phyloP scores from a whole-genome alignment of 2,113 vertebrate species.

The Meleagris gallopavo region DNA sequence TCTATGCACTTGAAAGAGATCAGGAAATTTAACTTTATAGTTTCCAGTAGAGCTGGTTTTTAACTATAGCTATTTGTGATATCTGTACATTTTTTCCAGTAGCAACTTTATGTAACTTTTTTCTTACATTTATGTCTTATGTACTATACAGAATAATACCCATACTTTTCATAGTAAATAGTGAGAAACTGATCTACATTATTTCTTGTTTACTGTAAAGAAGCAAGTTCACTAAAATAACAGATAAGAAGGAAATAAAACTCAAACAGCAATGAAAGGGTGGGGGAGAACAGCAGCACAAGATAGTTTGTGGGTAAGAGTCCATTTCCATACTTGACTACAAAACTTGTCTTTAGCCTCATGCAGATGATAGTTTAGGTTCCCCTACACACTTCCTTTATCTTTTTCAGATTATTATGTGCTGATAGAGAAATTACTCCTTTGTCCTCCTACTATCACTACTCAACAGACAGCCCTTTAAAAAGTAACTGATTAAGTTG shows the following conservation, averaged over 20 bases:
- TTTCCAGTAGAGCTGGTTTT: neutral
- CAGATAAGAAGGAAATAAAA: neutral
- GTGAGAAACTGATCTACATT: neutral
- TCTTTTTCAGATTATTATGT: neutral
- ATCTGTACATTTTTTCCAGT: neutral
- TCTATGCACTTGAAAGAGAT: conserved; percentile 87
- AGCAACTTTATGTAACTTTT: neutral
- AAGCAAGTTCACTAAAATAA: neutral
- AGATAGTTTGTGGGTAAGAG: neutral
- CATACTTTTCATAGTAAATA: neutral
- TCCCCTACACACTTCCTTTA: neutral
- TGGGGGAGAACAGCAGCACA: neutral
- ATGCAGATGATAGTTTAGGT: neutral
- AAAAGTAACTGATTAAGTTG: neutral
- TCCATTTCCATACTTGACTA: neutral
- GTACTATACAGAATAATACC: neutral
- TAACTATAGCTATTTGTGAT: neutral
- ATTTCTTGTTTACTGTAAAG: neutral
- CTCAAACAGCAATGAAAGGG: neutral
- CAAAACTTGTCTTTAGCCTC: neutral
- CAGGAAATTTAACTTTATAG: conserved; percentile 12
- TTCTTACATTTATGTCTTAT: neutral
- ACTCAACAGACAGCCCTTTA: neutral
- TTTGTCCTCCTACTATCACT: neutral
- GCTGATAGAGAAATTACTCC: neutral